phyloP scores from a whole-genome alignment of 2,888 invertebrate species.

The Ormyrus pomaceus region DNA sequence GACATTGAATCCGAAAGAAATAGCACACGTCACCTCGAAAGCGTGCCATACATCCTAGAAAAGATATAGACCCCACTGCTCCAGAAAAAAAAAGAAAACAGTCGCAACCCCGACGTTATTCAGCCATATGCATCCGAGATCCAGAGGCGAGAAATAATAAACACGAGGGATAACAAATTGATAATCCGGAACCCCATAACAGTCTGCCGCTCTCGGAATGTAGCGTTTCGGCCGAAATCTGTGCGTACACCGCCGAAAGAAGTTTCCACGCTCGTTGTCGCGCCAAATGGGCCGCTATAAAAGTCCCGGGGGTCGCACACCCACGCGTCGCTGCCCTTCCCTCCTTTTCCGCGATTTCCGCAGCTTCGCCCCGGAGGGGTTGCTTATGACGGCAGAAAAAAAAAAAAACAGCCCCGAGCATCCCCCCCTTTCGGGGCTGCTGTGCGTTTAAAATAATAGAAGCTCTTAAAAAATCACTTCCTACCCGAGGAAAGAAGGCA shows the following conservation, averaged over 20 bases:
- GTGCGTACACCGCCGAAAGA: constrained; percentile 63
- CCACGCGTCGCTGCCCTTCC: not conserved
- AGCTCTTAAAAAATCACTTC: constrained; percentile 59
- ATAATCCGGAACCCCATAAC: constrained; percentile 73
- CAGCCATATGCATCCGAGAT: constrained; percentile 36
- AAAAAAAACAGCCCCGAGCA: constrained; percentile 23
- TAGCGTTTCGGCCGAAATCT: constrained; percentile 64
- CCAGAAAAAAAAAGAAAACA: constrained; percentile 4
- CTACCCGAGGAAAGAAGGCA: not conserved
- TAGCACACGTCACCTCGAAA: too few species aligned
- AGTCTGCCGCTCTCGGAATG: constrained; percentile 9
- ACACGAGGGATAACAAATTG: constrained; percentile 72
- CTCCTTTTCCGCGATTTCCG: constrained; percentile 53
- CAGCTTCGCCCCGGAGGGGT: constrained; percentile 30
- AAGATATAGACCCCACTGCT: not conserved
- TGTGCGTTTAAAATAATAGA: constrained; percentile 55
- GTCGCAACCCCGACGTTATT: not conserved
- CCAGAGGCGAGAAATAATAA: constrained; percentile 51
- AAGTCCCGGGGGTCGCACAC: constrained; percentile 61
- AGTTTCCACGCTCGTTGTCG: constrained; percentile 75
- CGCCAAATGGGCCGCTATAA: constrained; percentile 76
- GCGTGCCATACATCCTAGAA: too few species aligned
- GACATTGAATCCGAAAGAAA: too few species aligned
- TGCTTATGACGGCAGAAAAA: constrained; percentile 55
- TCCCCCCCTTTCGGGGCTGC: too few species aligned